Base-by-base conservation (phyloP, 1,140 invertebrate genomes). In the Bombus ignitus region DNA sequence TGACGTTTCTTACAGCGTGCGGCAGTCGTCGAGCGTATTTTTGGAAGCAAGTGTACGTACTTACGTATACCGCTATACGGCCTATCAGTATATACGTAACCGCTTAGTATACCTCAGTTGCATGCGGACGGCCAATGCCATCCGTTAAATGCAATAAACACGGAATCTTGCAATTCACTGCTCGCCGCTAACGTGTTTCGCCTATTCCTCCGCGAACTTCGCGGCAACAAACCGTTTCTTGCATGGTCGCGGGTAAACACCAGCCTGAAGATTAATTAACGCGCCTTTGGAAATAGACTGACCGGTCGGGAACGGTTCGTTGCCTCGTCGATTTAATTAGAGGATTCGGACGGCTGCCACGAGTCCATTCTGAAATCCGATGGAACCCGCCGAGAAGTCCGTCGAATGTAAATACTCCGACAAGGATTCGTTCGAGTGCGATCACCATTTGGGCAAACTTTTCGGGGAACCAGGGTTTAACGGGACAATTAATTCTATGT, bases 81-180 rank as follows among this genome's bases (percentile, higher is more conserved):
- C 66, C 83, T 81, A 81, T 86, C 68, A 42, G 83, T 87, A 71
- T 81, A 82, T 78, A 80, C 66, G 83, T 84, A 85, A 91, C 74
- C 87, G 81, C 87, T 90, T 87, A 57, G 74, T 88, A 91, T 89
- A 88, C 86, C 83, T 72, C 15, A 73, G 87, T 93, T 92, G 91
- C 91, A 92, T 92, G 92, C 86, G 86, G 87, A 87, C 79, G 88
- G 83, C 88, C 90, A 91, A 92, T 92, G 90, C 89, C 89, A 91
- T 92, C 89, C 89, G 91, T 88, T 93, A 92, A 92, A 93, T 88
- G 90, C 87, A 92, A 91, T 92, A 92, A 93, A 92, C 92, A 93
- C 92, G 92, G 91, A 92, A 92, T 93, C 91, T 89, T 84, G 91
- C 91, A 88, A 93, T 93, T 93, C 86, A 82, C 89, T 85, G 87